A percentile compares a stretch with the other conserved stretches of the same genome.
These are phyloP conservation scores for Notarius quadriscutis DNA, from an alignment of 2,113 vertebrate genomes.

Conservation along the genomic window DNA sequence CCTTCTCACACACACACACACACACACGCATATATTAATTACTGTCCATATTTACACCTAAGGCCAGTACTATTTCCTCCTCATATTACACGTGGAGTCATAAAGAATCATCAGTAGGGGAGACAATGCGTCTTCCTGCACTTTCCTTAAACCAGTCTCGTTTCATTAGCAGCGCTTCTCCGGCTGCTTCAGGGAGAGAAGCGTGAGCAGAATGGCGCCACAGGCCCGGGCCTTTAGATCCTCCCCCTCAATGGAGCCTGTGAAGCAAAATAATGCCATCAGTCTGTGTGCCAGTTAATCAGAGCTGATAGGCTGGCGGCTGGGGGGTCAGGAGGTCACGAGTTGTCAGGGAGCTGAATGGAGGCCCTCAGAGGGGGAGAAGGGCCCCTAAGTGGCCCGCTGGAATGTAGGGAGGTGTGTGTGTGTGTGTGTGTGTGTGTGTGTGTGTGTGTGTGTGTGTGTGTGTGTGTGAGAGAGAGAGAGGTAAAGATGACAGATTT, in stretches of 20 bases:
- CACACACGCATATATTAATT: slow-evolving; percentile 48
- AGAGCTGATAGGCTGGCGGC: slow-evolving; percentile 84
- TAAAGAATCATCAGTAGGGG: slow-evolving; percentile 15
- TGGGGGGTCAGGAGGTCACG: slow-evolving; percentile 76
- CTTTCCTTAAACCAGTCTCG: slow-evolving; percentile 55
- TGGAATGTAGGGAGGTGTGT: slow-evolving; percentile 55
- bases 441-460: slow-evolving; percentile 40
- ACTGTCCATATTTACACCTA: slow-evolving; percentile 30
- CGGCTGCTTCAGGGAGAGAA: slow-evolving; percentile 62
- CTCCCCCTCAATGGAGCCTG: slow-evolving; percentile 77
- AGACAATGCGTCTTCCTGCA: slow-evolving; percentile 51
- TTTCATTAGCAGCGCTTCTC: slow-evolving; percentile 66
- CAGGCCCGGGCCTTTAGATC: slow-evolving; percentile 77
- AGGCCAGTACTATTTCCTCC: slow-evolving; percentile 20
- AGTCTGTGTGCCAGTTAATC: slow-evolving; percentile 81
- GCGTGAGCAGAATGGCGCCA: slow-evolving; percentile 77
- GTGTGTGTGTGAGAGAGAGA: slow-evolving; percentile 45
- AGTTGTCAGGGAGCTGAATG: slow-evolving; percentile 88
- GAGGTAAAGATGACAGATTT: slow-evolving; percentile 59
- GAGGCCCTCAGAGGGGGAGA: slow-evolving; percentile 57
- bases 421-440: slow-evolving; percentile 58
- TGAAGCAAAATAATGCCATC: slow-evolving; percentile 90
- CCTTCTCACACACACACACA: slow-evolving; percentile 17
- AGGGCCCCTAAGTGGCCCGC: slow-evolving; percentile 52
- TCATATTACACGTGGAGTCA: slow-evolving; percentile 25